These are phyloP conservation scores for Sigmodon hispidus DNA, from an alignment of 2,113 vertebrate genomes.

Conservation along the genomic window DNA sequence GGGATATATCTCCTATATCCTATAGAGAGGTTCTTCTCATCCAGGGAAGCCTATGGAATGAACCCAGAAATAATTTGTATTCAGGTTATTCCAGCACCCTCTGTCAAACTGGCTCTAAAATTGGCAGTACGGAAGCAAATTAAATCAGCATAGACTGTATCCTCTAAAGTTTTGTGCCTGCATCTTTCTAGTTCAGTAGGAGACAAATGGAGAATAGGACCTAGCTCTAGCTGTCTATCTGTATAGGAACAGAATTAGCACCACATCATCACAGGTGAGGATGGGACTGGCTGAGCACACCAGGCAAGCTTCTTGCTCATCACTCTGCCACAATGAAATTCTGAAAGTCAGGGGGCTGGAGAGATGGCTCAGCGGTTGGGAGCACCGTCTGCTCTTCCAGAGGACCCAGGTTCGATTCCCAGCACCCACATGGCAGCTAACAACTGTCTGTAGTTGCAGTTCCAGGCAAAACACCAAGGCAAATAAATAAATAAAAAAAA, in stretches of 20 bases:
- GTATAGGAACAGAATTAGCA: neutral
- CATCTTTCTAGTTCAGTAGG: conserved; percentile 20
- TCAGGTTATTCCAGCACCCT: neutral
- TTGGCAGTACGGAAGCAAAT: neutral
- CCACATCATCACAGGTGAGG: neutral
- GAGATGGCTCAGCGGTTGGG: too few species aligned
- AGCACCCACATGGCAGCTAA: too few species aligned
- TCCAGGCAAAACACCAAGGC: too few species aligned
- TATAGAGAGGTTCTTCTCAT: neutral
- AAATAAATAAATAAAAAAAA: too few species aligned
- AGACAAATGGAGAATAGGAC: neutral
- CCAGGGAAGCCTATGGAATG: neutral
- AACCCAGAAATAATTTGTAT: neutral
- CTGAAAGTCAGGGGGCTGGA: too few species aligned
- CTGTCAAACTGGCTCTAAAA: neutral
- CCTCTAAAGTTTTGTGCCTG: neutral
- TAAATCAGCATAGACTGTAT: neutral
- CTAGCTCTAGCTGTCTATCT: neutral
- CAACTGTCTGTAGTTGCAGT: too few species aligned
- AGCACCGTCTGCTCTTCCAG: too few species aligned
- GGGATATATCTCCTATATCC: neutral
- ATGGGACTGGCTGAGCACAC: neutral
- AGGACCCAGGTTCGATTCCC: too few species aligned
- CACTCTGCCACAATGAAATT: neutral
- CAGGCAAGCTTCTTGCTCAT: neutral